phyloP scores from a whole-genome alignment of 30 jellyfish, hydroid and myxozoan genomes.

The Aurelia aurita region DNA sequence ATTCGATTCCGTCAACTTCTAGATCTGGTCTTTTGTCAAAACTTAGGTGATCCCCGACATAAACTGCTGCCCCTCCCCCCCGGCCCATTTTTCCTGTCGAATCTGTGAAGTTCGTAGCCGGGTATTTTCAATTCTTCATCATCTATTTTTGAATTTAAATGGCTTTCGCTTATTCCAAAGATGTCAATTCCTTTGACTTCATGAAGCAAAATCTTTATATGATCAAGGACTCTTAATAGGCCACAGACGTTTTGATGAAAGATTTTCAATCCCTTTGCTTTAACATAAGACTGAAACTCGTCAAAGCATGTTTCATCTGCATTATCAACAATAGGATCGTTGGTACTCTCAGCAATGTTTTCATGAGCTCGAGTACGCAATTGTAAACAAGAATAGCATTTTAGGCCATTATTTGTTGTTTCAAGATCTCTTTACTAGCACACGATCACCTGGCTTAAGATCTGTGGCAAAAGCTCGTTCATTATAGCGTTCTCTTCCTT shows the following conservation, averaged over 20 bases:
- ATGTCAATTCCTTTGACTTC: slow-evolving; percentile 31
- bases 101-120: slow-evolving; percentile 55
- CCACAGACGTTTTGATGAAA: slow-evolving; percentile 64
- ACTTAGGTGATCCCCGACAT: slow-evolving; percentile 48
- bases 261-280: slow-evolving; percentile 56
- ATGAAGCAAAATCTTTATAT: slow-evolving; percentile 31
- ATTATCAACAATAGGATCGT: slow-evolving; percentile 22
- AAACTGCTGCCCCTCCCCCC: slow-evolving; percentile 73
- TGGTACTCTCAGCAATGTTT: slow-evolving; percentile 15
- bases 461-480: not conserved
- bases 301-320: slow-evolving; percentile 41
- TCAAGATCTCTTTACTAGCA: slow-evolving; percentile 2
- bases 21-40: slow-evolving; percentile 56
- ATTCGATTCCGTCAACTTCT: slow-evolving; percentile 51
- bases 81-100: slow-evolving; percentile 55
- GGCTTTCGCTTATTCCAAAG: slow-evolving; percentile 64
- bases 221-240: slow-evolving; percentile 55
- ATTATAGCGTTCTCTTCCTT: slow-evolving; percentile 2
- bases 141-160: slow-evolving; percentile 19
- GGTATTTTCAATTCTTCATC: slow-evolving; percentile 61
- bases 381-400: slow-evolving; percentile 28
- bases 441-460: slow-evolving; percentile 1
- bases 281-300: slow-evolving; percentile 57
- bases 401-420: slow-evolving; percentile 26
- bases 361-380: slow-evolving; percentile 31